Evolutionary conservation across 2,888 invertebrate genomes (phyloP).

Genomic region (Dryobota labecula): DNA sequence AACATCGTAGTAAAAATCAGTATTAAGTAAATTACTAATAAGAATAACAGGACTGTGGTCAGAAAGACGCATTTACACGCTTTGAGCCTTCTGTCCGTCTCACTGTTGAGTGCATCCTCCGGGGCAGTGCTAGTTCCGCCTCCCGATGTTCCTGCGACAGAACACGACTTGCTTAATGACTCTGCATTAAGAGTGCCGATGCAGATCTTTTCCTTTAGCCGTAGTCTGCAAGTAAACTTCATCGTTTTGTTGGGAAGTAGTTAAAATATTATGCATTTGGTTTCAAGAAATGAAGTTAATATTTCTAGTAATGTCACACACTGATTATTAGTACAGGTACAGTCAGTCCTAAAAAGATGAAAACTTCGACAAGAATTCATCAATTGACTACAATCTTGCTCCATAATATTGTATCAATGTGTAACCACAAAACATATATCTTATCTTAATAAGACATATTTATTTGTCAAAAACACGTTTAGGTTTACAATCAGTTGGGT

Average conservation of each 20-base stretch:
- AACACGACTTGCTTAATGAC: slow-evolving; percentile 61
- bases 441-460: too few species aligned
- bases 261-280: slow-evolving; percentile 31
- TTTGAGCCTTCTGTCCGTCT: slow-evolving; percentile 26
- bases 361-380: too few species aligned
- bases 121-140: slow-evolving; percentile 53
- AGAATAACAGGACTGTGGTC: background rate
- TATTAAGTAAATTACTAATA: background rate
- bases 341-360: too few species aligned
- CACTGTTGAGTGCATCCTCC: background rate
- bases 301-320: background rate
- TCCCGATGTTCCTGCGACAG: slow-evolving; percentile 49
- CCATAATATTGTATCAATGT: too few species aligned
- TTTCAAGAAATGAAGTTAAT: slow-evolving; percentile 15
- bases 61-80: background rate
- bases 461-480: too few species aligned
- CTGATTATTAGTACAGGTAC: too few species aligned
- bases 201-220: slow-evolving; percentile 52
- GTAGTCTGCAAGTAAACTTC: background rate
- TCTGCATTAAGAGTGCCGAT: slow-evolving; percentile 57
- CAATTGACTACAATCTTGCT: too few species aligned
- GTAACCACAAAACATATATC: too few species aligned
- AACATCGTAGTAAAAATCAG: background rate
- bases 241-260: slow-evolving; percentile 6
- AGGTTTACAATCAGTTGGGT: too few species aligned